phyloP scores from a whole-genome alignment of 2,888 invertebrate species.

The Neocrepidodera transversa region DNA sequence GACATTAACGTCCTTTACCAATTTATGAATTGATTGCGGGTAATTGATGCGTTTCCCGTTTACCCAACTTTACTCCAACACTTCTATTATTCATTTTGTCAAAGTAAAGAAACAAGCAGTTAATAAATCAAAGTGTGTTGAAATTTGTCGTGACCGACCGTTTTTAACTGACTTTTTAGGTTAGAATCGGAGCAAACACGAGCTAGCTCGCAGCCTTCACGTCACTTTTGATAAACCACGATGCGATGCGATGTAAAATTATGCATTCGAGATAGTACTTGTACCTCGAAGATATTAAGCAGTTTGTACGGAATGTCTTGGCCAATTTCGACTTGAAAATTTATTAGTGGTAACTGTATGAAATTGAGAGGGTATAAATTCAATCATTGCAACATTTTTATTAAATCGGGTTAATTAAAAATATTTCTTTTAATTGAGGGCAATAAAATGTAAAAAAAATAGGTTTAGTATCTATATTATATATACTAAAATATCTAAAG shows the following conservation, averaged over 20 bases:
- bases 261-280: conserved; percentile 1
- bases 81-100: conserved; percentile 14
- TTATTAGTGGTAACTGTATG: no score
- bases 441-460: no score
- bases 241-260: conserved; percentile 3
- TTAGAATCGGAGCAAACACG: background rate
- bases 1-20: conserved; percentile 12
- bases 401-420: no score
- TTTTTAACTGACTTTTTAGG: conserved; percentile 9
- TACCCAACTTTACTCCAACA: conserved; percentile 8
- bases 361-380: no score
- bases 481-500: no score
- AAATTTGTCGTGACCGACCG: conserved; percentile 20
- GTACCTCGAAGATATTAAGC: no score
- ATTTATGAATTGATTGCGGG: conserved; percentile 9
- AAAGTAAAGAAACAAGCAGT: conserved; percentile 10
- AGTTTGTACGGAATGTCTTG: no score
- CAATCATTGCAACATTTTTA: no score
- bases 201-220: background rate
- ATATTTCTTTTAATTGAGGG: no score
- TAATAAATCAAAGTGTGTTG: conserved; percentile 17
- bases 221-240: conserved; percentile 3
- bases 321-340: no score
- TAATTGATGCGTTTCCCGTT: conserved; percentile 17
- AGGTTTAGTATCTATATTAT: no score